Base-by-base conservation (phyloP, 2,797 vertebrate genomes). In the Caiman crocodilus region DNA sequence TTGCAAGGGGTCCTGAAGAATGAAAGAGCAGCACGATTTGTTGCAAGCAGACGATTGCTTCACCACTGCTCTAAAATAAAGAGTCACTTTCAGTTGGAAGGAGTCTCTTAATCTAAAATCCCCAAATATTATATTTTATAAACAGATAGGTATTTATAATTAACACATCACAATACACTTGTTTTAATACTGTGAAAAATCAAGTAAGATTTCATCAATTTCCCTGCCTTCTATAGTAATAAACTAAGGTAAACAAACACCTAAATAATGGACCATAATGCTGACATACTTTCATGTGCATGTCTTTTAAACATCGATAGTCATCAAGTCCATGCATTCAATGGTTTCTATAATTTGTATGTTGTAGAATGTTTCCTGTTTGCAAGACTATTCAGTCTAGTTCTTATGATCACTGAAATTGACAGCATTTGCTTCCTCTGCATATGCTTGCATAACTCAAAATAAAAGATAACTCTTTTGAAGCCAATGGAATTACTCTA, bases 401-500 rank as follows among this genome's bases (percentile, higher is more conserved):
- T 94, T 92, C 59, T 90, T 83, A 65, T 25, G 4, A 60, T 94
- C 83, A 58, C 83, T 81, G 80, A 73, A 35, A 90, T 83, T 90
- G 85, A 59, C 67, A 55, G 42, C 42, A 50, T 10, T 50, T 60
- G 65, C 87, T 67, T 93, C 85, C 59, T 76, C 75, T 91, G 50
- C 80, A 74, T 75, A 65, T 64, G 84, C 55, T 58, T 76, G 86
- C 78, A 63, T 87, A 91, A 86, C 64, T 2, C 1, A 87, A 88
- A 91, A 92, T 85, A 92, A 94, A 92, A 73, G 90, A 90, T 85
- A 90, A 82, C 64, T 90, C 90, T 11, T 86, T 8, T 90, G 84
- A 93, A 96, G 89, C 65, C 88, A 89, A 14, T 95, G 64, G 61
- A 79, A 90, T 90, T 90, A 88, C 69, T 74, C 85, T 94, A 94